Evolutionary conservation across 2,888 invertebrate genomes (phyloP), one percentile per base, ranked within the genome.

Genomic region (Onthophagus sagittarius): DNA sequence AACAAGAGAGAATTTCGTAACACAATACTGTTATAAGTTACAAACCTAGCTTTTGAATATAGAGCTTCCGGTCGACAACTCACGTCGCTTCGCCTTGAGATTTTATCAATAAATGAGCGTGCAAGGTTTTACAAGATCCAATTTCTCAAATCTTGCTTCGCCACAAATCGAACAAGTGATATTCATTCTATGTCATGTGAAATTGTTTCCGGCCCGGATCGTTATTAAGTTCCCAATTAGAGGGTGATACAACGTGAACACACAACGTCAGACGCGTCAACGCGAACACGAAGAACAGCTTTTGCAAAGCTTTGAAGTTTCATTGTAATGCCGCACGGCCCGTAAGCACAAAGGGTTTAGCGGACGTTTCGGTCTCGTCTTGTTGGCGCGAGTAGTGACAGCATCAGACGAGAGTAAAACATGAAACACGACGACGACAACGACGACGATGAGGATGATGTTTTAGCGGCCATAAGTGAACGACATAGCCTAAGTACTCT

Each of bases 311-410:
- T 53, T 53, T 53, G 39, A 53, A 53, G 39, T 53, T 53, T 53
- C 39, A 53, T 53, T 53, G 39, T 53, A 53, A 23, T 23, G 23
- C 23, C 23, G 9, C 39, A 4, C 5, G 39, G 67, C 23, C 23
- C 67, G 31, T 67, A 13, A 64, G 67, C 67, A 67, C 67, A 67
- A 67, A 67, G 67, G 67, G 67, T 2, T 67, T 67, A 67, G n/a
- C 67, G 67, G 67, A 67, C 67, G 32, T 67, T 67, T 32, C 32
- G 31, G 32, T 31, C 15, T 32, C 67, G 13, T 67, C 67, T 32
- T 31, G 11, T 11, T 23, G 23, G 23, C 23, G 23, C 39, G 39
- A 2, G 5, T 11, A 53, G 39, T 53, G 39, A 53, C 39, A 53
- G 39, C 39, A 53, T 53, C 39, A 11, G 39, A 53, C 6, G 39